These are phyloP conservation scores for Callionymus lyra DNA, from an alignment of 2,113 vertebrate genomes.

Conservation along the genomic window DNA sequence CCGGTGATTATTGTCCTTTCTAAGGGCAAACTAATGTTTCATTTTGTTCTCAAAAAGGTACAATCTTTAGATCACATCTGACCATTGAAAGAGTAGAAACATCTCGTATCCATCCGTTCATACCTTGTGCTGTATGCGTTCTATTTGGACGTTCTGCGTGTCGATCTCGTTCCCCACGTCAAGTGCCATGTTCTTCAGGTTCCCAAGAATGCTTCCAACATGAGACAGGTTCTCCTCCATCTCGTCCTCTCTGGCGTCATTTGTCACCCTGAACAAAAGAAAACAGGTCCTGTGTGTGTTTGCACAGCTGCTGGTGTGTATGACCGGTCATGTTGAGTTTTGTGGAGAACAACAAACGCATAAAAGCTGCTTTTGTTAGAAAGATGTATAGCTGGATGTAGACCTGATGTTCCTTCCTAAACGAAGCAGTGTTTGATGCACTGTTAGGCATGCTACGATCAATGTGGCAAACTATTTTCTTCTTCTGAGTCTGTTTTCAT, in stretches of 20 bases:
- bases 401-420: too few relatives aligned
- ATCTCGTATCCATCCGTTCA: accelerated
- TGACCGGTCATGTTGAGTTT: not conserved
- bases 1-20: too few relatives aligned
- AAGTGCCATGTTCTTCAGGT: slow-evolving; percentile 72
- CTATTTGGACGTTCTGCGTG: slow-evolving; percentile 66
- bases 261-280: slow-evolving; percentile 58
- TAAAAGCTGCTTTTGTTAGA: too few relatives aligned
- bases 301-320: slow-evolving; percentile 22
- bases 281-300: slow-evolving; percentile 9
- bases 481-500: too few relatives aligned
- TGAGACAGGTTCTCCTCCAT: slow-evolving; percentile 76
- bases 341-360: slow-evolving; percentile 6
- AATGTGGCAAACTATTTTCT: too few relatives aligned
- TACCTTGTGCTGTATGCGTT: slow-evolving; percentile 64
- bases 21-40: not conserved
- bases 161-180: slow-evolving; percentile 76
- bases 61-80: too few relatives aligned
- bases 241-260: slow-evolving; percentile 71
- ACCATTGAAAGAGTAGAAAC: too few relatives aligned
- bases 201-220: slow-evolving; percentile 70
- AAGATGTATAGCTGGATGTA: too few relatives aligned
- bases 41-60: too few relatives aligned
- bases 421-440: too few relatives aligned
- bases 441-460: too few relatives aligned